Conservation (phyloP, 2,888 invertebrate genomes). For the Brachynemurus nebulosus region DNA sequence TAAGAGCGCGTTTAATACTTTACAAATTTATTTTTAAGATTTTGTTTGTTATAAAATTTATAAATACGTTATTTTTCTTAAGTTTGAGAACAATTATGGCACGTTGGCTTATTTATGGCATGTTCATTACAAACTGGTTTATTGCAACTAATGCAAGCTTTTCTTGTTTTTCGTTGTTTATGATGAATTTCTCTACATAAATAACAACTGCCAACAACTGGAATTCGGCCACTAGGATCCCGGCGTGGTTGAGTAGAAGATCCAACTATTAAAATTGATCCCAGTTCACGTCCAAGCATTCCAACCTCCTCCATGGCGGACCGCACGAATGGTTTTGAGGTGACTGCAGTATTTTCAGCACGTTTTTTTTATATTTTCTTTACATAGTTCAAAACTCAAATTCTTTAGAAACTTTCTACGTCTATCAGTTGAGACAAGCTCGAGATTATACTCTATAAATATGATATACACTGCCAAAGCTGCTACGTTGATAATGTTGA, state of each 20-base stretch:
- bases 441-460: neutral
- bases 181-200: too few relatives aligned
- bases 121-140: neutral
- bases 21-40: neutral
- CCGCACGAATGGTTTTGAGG: neutral
- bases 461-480: slow-evolving; percentile 10
- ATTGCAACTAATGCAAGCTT: neutral
- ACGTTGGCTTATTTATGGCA: neutral
- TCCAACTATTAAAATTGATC: neutral
- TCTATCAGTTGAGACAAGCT: neutral
- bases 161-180: neutral
- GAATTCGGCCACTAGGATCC: neutral
- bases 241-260: neutral
- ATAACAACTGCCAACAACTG: too few relatives aligned
- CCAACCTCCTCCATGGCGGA: neutral
- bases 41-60: neutral
- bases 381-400: neutral
- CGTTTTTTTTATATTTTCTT: neutral
- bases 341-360: neutral
- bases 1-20: neutral
- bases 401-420: neutral
- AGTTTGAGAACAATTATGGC: neutral
- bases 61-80: neutral
- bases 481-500: slow-evolving; percentile 14
- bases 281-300: neutral